Base-by-base conservation (phyloP, 2,888 invertebrate genomes). In the Acanthacorydalis orientalis region DNA sequence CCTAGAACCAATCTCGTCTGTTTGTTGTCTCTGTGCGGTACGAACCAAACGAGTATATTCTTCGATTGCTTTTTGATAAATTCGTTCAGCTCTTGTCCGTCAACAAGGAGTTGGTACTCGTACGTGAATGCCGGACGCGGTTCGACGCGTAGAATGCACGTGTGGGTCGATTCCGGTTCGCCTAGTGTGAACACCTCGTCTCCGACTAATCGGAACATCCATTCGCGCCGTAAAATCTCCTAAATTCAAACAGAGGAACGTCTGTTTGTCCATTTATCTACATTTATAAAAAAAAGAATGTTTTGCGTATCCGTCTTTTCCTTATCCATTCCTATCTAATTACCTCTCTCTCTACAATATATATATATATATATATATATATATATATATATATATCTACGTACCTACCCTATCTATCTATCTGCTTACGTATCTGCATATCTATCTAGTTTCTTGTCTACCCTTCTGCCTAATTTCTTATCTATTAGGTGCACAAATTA, bases 131-230 rank as follows among this genome's bases (percentile, higher is more conserved):
- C 72, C n/a, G 77, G 73, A 50, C 75, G 69, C 1, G 78, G 78
- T 64, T 78, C 75, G 1, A 78, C 73, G 52, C 69, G 61, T 34
- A 73, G 53, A 44, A 64, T 62, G 51, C 66, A 67, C 53, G 61
- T 61, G 1, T 63, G 60, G 31, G 54, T 54, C 49, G 64, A 62
- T 44, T 69, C 67, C 12, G 23, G 23, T n/a, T 34, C 16, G 2
- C 83, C 83, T 39, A 89, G 72, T 39, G 68, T 70, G 61, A 92
- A 87, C 8, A 73, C 67, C 64, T 92, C 90, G 54, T 80, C 80
- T 1, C 92, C 92, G 0, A 92, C 91, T 42, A 92, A 63, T 57
- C 87, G 85, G 62, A 93, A 92, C 88, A 92, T 88, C 88, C 89
- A 92, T 49, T 92, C 90, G 51, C 78, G 72, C 12, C 80, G 70